Evolutionary conservation across 2,113 vertebrate genomes (phyloP).

Genomic region (Stercorarius parasiticus): DNA sequence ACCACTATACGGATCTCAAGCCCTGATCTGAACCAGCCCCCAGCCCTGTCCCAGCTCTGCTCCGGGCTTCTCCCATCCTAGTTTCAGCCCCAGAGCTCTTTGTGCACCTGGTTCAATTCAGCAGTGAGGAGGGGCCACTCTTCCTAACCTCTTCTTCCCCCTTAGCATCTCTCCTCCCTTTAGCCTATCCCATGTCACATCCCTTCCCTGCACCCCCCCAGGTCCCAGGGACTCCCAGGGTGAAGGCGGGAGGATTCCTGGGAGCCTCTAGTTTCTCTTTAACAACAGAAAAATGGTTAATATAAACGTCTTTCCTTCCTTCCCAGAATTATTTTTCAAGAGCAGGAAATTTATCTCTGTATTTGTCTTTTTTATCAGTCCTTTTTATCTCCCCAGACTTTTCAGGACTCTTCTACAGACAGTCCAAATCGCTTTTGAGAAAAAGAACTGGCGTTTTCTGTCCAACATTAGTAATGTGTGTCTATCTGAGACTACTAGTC

Average conservation of each 20-base stretch:
- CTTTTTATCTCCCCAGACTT: neutral
- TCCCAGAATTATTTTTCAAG: neutral
- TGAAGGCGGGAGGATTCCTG: neutral
- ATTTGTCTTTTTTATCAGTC: neutral
- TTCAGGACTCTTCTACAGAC: neutral
- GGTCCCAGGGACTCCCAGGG: neutral
- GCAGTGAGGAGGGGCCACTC: neutral
- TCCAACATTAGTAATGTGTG: rapidly evolving
- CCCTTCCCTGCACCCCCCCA: rapidly evolving
- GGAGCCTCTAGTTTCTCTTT: neutral
- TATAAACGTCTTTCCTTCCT: neutral
- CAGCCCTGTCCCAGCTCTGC: neutral
- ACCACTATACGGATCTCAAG: rapidly evolving
- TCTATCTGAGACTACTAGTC: neutral
- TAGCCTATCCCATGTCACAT: neutral
- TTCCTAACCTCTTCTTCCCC: neutral
- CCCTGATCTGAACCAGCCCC: neutral
- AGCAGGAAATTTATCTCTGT: neutral
- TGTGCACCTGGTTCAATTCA: neutral
- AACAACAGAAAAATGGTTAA: neutral
- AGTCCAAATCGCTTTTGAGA: neutral
- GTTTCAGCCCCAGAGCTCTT: neutral
- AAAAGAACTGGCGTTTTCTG: neutral
- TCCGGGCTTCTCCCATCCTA: neutral
- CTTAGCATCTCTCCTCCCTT: neutral